Conservation (phyloP, 2,888 invertebrate genomes). For the Zele albiditarsus region DNA sequence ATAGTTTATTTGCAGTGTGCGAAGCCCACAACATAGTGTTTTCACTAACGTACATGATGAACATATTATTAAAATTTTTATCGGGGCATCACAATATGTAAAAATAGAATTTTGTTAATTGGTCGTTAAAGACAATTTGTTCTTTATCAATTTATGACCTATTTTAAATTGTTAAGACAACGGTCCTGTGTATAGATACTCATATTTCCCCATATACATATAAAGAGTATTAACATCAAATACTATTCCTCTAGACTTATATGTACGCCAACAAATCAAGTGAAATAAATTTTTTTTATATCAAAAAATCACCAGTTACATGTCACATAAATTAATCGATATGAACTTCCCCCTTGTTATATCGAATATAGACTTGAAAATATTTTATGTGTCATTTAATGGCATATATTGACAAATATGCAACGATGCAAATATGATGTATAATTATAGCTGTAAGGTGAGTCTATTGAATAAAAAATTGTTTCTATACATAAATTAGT, state of each 20-base stretch:
- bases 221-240: not conserved
- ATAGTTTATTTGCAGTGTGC: slow-evolving; percentile 6
- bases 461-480: slow-evolving; percentile 58
- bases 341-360: not conserved
- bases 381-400: slow-evolving; percentile 55
- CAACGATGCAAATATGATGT: slow-evolving; percentile 59
- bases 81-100: not conserved
- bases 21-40: not conserved
- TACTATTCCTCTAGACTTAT: not conserved
- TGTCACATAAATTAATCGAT: not conserved
- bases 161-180: not conserved
- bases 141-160: not conserved
- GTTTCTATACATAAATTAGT: slow-evolving; percentile 54
- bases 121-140: not conserved
- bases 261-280: not conserved
- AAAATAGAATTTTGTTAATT: not conserved
- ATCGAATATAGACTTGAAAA: slow-evolving; percentile 32
- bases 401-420: slow-evolving; percentile 55
- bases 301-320: not conserved
- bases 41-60: not conserved
- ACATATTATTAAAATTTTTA: not conserved
- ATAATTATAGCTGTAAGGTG: slow-evolving; percentile 54
- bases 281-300: slow-evolving; percentile 7
- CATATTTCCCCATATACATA: not conserved
- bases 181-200: not conserved